A percentile compares a stretch with the other conserved stretches of the same genome.
These are phyloP conservation scores for Oconnorella tubifera DNA, from an alignment of 2,888 invertebrate genomes.

Conservation along the genomic window DNA sequence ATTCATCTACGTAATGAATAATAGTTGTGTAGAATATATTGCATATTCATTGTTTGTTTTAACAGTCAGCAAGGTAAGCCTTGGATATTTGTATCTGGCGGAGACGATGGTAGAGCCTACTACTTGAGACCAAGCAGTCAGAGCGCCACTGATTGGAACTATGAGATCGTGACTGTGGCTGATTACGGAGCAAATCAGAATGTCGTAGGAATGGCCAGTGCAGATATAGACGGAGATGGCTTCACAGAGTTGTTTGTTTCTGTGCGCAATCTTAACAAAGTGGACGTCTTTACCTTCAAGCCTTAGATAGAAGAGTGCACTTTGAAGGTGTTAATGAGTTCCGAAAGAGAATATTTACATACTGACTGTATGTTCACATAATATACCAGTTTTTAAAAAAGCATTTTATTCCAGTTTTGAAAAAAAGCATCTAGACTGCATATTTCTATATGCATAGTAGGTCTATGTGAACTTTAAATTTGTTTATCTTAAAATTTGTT, in stretches of 20 bases:
- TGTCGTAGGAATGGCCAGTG: constrained; percentile 6
- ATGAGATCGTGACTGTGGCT: constrained; percentile 16
- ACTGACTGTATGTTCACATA: no score
- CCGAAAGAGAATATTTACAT: no score
- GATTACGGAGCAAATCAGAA: not conserved
- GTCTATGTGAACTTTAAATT: no score
- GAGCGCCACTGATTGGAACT: constrained; percentile 39
- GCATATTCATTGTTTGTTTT: no score
- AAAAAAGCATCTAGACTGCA: no score
- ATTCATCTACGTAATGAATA: no score
- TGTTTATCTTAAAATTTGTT: no score
- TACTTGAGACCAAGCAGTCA: constrained; percentile 34
- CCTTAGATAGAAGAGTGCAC: not conserved
- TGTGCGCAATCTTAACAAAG: not conserved
- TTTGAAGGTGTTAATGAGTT: no score
- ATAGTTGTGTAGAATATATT: no score
- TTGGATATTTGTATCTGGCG: constrained; percentile 43
- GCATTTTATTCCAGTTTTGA: no score
- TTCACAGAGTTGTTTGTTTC: constrained; percentile 14
- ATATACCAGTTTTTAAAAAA: no score
- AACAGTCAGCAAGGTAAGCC: constrained; percentile 26
- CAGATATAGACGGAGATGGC: constrained; percentile 15
- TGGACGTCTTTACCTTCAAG: constrained; percentile 13
- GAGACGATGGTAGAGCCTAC: constrained; percentile 44
- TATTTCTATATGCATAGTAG: no score